Evolutionary conservation across 2,113 vertebrate genomes (phyloP).

Genomic region (Dasyurus viverrinus): DNA sequence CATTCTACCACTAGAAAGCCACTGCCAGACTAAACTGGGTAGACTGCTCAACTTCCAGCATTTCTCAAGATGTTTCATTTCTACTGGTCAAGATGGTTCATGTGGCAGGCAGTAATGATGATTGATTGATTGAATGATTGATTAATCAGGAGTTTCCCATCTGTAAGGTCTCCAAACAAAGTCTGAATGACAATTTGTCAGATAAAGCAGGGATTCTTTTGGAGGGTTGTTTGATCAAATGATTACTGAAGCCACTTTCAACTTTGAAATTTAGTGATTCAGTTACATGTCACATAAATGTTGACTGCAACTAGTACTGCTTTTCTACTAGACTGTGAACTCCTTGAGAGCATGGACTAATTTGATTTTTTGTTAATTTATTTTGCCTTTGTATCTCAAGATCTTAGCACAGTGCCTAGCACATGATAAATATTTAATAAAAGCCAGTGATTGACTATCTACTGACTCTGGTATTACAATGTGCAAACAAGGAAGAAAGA

Average conservation of each 20-base stretch:
- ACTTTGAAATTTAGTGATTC: not conserved
- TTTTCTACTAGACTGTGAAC: not conserved
- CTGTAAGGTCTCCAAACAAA: not conserved
- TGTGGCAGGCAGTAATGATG: not conserved
- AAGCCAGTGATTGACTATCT: not conserved
- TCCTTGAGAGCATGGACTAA: not conserved
- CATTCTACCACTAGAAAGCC: not conserved
- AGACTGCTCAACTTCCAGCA: not conserved
- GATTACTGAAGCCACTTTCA: not conserved
- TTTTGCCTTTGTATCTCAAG: not conserved
- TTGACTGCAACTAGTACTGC: not conserved
- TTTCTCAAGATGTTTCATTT: not conserved
- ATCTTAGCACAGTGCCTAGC: not conserved
- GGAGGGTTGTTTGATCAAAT: not conserved
- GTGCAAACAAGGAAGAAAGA: not conserved
- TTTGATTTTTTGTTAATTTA: not conserved
- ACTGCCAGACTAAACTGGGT: not conserved
- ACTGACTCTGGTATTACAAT: not conserved
- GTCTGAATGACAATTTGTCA: not conserved
- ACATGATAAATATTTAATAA: not conserved
- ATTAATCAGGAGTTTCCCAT: not conserved
- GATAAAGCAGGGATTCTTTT: not conserved
- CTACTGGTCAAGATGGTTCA: not conserved
- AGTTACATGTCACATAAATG: not conserved
- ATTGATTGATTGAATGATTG: not conserved